A percentile compares a stretch with the other conserved stretches of the same genome.
phyloP scores from a whole-genome alignment of 1,140 invertebrate species.

The Antheraea mylitta region DNA sequence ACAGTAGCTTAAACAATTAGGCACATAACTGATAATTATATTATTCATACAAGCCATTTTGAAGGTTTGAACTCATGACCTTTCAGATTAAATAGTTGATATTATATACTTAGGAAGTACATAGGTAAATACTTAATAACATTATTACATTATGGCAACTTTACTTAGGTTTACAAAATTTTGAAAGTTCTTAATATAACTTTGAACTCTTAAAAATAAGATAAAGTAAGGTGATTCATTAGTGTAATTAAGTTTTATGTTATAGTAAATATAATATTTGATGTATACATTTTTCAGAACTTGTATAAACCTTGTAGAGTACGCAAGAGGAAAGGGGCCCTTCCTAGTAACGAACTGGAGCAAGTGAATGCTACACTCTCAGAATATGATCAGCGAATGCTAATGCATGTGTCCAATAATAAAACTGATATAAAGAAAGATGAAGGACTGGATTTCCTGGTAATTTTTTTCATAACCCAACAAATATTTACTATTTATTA shows the following conservation, averaged over 20 bases:
- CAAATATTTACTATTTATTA: slow-evolving; percentile 6
- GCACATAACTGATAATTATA: too few species aligned
- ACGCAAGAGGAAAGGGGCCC: slow-evolving; percentile 60
- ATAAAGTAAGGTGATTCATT: not conserved
- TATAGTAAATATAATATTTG: slow-evolving; percentile 4
- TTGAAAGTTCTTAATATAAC: too few species aligned
- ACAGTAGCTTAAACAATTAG: too few species aligned
- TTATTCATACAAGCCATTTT: too few species aligned
- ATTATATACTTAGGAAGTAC: too few species aligned
- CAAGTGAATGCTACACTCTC: slow-evolving; percentile 71
- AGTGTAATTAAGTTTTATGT: not conserved
- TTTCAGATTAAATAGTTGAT: too few species aligned
- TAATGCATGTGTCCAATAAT: slow-evolving; percentile 61
- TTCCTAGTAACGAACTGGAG: slow-evolving; percentile 62
- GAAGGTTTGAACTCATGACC: too few species aligned
- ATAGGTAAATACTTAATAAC: too few species aligned
- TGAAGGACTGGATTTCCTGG: slow-evolving; percentile 69
- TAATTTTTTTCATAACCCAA: slow-evolving; percentile 31
- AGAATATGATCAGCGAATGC: slow-evolving; percentile 68
- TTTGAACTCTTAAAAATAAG: too few species aligned
- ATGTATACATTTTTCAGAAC: slow-evolving; percentile 45
- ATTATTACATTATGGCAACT: too few species aligned
- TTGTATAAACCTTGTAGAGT: slow-evolving; percentile 71
- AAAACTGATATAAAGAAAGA: slow-evolving; percentile 55
- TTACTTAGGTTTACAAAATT: too few species aligned